Evolutionary conservation across 2,113 vertebrate species (phyloP).

Genomic region (Tiliqua scincoides): DNA sequence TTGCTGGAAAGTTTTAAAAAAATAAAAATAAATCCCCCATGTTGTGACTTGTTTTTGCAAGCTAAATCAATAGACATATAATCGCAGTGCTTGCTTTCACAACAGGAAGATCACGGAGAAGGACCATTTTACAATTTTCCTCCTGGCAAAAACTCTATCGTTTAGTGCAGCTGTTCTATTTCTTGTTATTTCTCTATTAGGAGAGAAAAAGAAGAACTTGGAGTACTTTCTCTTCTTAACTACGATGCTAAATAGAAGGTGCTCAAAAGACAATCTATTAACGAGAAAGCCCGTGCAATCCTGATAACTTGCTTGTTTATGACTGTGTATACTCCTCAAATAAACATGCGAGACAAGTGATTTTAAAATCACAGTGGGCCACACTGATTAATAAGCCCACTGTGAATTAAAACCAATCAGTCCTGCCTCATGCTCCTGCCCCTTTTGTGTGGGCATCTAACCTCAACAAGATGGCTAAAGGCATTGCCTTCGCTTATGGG

Average conservation of each 20-base stretch:
- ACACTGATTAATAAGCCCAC: too few relatives aligned
- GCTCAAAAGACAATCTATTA: neutral
- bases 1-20: constrained; percentile 24
- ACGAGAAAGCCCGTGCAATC: neutral
- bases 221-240: neutral
- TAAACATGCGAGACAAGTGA: too few relatives aligned
- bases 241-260: neutral
- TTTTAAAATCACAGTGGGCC: too few relatives aligned
- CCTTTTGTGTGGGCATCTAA: too few relatives aligned
- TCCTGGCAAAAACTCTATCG: neutral
- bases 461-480: too few relatives aligned
- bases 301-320: neutral
- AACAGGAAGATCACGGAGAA: neutral
- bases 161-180: neutral
- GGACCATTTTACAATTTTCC: neutral
- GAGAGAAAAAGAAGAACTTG: neutral
- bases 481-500: too few relatives aligned
- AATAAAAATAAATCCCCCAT: constrained; percentile 38
- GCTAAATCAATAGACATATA: constrained; percentile 24
- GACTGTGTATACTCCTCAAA: neutral
- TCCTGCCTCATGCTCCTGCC: too few relatives aligned
- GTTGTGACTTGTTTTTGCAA: constrained; percentile 40
- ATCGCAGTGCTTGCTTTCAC: neutral
- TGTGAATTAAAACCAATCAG: too few relatives aligned
- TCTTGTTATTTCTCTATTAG: neutral